Base-by-base conservation (phyloP, 2,113 vertebrate genomes). In the Macroglossus sobrinus region DNA sequence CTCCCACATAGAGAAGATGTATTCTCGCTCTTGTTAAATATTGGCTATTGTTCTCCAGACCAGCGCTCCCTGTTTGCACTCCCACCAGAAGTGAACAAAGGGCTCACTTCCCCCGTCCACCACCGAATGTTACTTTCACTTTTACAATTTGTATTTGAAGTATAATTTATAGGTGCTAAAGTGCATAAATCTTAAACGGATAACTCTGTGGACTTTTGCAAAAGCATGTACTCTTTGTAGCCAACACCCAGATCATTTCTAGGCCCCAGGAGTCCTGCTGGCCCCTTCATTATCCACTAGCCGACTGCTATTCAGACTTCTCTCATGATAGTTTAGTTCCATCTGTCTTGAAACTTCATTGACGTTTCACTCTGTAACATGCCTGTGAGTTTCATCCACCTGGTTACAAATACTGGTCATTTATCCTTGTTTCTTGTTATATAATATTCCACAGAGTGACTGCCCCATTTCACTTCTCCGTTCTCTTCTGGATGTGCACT, bases 11-110 rank as follows among this genome's bases (percentile, higher is more conserved):
- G 78, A 59, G 22, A 45, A n/a, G 69, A 33, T 10, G 64, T 33
- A 22, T 11, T 95, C 90, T 89, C 79, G 4, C 57, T 93, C 64
- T 96, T 89, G 89, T 72, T 85, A 74, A 93, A 35, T 2, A 16
- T 28, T 7, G 3, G 22, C 15, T 3, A 15, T 8, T 33, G 18
- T 85, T 95, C 79, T 53, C 79, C 79, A 93, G 85, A 93, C n/a
- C 13, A 30, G 28, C 7, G 0, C 14, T 38, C 55, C 15, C 43
- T 4, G 9, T 14, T 35, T 3, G 18, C 22, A 4, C 13, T 64
- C 64, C 71, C 38, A 9, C 57, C 5, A 13, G 53, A 47, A 38
- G n/a, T 43, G 21, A 63, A 14, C 4, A 0, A 6, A 69, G 18
- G 53, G 11, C 11, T 80, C 66, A 45, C 43, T 89, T 80, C 90